Evolutionary conservation across 2,797 vertebrate species (phyloP).

Genomic region (Neosalanx taihuensis): DNA sequence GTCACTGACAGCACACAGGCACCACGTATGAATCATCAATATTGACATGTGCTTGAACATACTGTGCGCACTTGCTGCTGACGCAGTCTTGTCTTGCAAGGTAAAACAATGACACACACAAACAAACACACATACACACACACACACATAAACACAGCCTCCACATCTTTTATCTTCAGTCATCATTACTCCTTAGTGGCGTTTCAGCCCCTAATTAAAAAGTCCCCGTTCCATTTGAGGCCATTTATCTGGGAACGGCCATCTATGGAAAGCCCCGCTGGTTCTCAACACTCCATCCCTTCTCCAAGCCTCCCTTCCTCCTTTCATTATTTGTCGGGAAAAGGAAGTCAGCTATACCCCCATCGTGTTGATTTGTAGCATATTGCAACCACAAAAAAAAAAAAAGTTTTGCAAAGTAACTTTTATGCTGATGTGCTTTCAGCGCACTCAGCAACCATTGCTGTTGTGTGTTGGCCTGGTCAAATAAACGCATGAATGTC

Average conservation of each 20-base stretch:
- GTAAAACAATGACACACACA: background rate
- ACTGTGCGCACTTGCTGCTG: too few species aligned
- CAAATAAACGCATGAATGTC: too few species aligned
- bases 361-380: too few species aligned
- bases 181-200: constrained; percentile 23
- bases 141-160: constrained; percentile 8
- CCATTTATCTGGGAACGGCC: constrained; percentile 22
- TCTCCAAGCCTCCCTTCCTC: background rate
- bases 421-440: too few species aligned
- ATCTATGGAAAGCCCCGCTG: constrained; percentile 18
- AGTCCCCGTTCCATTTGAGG: constrained; percentile 24
- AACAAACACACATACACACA: constrained; percentile 12
- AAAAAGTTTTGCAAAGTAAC: too few species aligned
- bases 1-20: constrained; percentile 4
- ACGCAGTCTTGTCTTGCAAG: background rate
- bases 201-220: constrained; percentile 31
- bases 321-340: too few species aligned
- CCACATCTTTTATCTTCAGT: constrained; percentile 32
- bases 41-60: too few species aligned
- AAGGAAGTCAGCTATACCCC: too few species aligned
- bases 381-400: too few species aligned
- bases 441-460: too few species aligned
- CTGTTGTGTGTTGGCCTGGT: too few species aligned
- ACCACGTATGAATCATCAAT: background rate
- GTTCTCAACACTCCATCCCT: background rate